Evolutionary conservation across 2,888 invertebrate species (phyloP).

Genomic region (Caenorhabditis sinica): DNA sequence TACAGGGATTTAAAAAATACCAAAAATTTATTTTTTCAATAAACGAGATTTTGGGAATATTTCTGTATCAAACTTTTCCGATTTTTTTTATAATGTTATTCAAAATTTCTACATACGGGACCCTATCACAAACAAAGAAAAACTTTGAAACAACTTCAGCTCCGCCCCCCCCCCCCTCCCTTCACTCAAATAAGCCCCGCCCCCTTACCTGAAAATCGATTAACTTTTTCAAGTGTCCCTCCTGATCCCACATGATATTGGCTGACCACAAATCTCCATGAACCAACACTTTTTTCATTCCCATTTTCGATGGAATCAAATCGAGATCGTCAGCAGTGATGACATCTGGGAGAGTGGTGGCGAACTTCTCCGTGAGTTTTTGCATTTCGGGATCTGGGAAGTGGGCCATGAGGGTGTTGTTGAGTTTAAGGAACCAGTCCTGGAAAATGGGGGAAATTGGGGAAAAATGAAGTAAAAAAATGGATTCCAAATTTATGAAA

Average conservation of each 20-base stretch:
- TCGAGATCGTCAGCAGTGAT: constrained; percentile 47
- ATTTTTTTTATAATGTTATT: too few relatives aligned
- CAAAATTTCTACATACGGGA: not conserved
- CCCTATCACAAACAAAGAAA: too few relatives aligned
- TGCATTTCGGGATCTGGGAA: constrained; percentile 51
- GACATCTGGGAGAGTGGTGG: constrained; percentile 38
- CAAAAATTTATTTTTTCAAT: too few relatives aligned
- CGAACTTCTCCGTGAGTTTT: constrained; percentile 35
- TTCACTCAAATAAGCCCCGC: too few relatives aligned
- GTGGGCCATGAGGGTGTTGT: constrained; percentile 46
- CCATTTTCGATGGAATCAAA: constrained; percentile 12
- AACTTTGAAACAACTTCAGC: too few relatives aligned
- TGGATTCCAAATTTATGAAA: too few relatives aligned
- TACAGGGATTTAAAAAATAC: too few relatives aligned
- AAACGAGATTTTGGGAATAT: too few relatives aligned
- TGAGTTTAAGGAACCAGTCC: constrained; percentile 61
- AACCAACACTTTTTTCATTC: constrained; percentile 58
- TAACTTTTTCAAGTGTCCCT: constrained; percentile 50
- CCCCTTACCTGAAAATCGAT: constrained; percentile 66
- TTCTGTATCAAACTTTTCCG: not conserved
- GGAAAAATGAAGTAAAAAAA: not conserved
- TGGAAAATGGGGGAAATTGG: not conserved
- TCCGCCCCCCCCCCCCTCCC: too few relatives aligned
- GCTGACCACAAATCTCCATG: constrained; percentile 72
- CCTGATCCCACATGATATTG: constrained; percentile 64